Evolutionary conservation across 2,797 vertebrate genomes (phyloP), one percentile per base, ranked within the genome.

Genomic region (Sebastes hopkinsi): DNA sequence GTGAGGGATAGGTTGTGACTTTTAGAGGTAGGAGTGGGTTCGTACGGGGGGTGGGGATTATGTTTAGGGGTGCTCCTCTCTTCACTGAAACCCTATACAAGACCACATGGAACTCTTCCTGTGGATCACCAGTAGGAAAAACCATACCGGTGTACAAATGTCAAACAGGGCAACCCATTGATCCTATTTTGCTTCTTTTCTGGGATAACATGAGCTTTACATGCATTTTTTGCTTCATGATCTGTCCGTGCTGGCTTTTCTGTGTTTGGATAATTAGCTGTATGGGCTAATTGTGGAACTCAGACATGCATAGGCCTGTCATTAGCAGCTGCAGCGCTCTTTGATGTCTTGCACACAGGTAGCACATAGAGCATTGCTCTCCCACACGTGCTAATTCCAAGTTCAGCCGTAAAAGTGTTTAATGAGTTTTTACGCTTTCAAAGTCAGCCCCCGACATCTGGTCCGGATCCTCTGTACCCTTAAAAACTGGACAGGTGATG

Each of bases 261-360:
- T 71, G 25, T 74, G 42, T 66, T 42, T 5, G 2, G 70, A 80
- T 92, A 85, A 92, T 93, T 84, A 85, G 86, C 66, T 82, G 64
- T 52, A 89, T 85, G 20, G 20, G 77, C 79, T 85, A 90, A 92
- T 91, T 91, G 72, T 81, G 62, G 75, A 79, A 72, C 68, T 84
- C 79, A 84, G 77, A 72, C 88, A 38, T 82, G 89, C 83, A 46
- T 12, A 74, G 90, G 78, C 92, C 87, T 94, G 93, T 94, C 83
- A 88, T 92, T 90, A 93, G 82, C 81, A 77, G 82, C 89, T 89
- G 80, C 84, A 42, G 34, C 30, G 5, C 64, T 78, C 91, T 95
- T 94, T 95, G 88, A 95, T 93, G 92, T 90, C 46, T 77, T 62
- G n/a, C 85, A 91, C 83, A 34, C 81, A 89, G 89, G 83, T 90